phyloP scores from a whole-genome alignment of 2,888 invertebrate species.

The Rhingia rostrata region DNA sequence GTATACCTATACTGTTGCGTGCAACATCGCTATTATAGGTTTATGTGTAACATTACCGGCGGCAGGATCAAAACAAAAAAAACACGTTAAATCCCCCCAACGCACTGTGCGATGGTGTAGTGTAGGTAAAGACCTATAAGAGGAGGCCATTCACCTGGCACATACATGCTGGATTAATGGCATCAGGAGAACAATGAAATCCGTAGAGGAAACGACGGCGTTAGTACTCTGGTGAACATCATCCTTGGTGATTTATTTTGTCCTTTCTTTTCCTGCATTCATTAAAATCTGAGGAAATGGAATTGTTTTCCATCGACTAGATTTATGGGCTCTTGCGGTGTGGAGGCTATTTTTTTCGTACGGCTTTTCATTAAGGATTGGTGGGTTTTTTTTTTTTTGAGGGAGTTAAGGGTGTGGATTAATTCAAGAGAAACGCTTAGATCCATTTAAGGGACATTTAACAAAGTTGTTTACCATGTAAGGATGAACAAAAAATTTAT shows the following conservation, averaged over 20 bases:
- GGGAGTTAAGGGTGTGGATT: too few relatives aligned
- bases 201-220: slow-evolving; percentile 1
- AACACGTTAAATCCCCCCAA: slow-evolving; percentile 32
- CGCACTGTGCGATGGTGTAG: slow-evolving; percentile 11
- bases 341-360: too few relatives aligned
- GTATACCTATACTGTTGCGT: slow-evolving; percentile 48
- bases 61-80: slow-evolving; percentile 2
- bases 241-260: slow-evolving; percentile 56
- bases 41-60: slow-evolving; percentile 39
- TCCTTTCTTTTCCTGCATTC: slow-evolving; percentile 51
- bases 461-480: too few relatives aligned
- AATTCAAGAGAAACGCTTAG: too few relatives aligned
- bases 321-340: slow-evolving; percentile 39
- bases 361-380: too few relatives aligned
- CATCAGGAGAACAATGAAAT: slow-evolving; percentile 24
- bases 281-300: slow-evolving; percentile 61
- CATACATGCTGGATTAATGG: slow-evolving; percentile 42
- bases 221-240: slow-evolving; percentile 24
- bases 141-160: slow-evolving; percentile 47
- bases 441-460: too few relatives aligned
- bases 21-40: slow-evolving; percentile 41
- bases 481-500: too few relatives aligned
- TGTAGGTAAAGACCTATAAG: slow-evolving; percentile 14
- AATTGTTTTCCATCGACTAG: slow-evolving; percentile 47
- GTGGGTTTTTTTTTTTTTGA: too few relatives aligned